Evolutionary conservation across 2,113 vertebrate genomes (phyloP).

Genomic region (Hippocampus comes): DNA sequence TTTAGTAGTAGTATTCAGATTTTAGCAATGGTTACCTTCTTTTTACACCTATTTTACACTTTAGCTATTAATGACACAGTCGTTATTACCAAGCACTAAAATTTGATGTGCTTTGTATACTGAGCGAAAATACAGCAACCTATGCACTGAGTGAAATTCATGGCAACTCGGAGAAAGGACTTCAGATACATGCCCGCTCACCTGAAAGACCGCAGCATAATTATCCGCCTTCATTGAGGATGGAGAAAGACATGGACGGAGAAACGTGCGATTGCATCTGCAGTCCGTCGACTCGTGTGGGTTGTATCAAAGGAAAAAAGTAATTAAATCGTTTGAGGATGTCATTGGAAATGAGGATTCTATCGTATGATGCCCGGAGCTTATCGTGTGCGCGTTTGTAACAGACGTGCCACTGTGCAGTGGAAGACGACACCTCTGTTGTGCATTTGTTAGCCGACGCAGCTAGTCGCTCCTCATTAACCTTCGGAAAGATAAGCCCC

Average conservation of each 20-base stretch:
- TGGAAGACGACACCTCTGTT: conserved; percentile 61
- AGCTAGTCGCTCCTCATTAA: conserved; percentile 74
- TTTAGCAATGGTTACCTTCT: not conserved
- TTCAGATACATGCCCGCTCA: conserved; percentile 24
- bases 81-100: not conserved
- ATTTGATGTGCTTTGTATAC: not conserved
- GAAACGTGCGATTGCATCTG: conserved; percentile 61
- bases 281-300: conserved; percentile 57
- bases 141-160: conserved; percentile 7
- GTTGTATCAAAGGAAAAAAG: conserved; percentile 64
- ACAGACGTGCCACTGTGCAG: conserved; percentile 42
- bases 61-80: not conserved
- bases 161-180: conserved; percentile 33
- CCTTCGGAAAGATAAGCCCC: conserved; percentile 75
- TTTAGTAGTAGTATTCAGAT: not conserved
- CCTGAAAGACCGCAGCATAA: conserved; percentile 43
- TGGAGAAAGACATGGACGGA: conserved; percentile 26
- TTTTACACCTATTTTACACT: not conserved
- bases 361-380: conserved; percentile 63
- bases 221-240: conserved; percentile 41
- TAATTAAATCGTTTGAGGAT: conserved; percentile 71
- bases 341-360: conserved; percentile 69
- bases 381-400: conserved; percentile 46
- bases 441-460: conserved; percentile 60
- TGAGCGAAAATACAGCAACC: conserved; percentile 7